A percentile compares a stretch with the other conserved stretches of the same genome.
Conservation (phyloP, 2,888 invertebrate species). For the Chamaedrilus cognettii region DNA sequence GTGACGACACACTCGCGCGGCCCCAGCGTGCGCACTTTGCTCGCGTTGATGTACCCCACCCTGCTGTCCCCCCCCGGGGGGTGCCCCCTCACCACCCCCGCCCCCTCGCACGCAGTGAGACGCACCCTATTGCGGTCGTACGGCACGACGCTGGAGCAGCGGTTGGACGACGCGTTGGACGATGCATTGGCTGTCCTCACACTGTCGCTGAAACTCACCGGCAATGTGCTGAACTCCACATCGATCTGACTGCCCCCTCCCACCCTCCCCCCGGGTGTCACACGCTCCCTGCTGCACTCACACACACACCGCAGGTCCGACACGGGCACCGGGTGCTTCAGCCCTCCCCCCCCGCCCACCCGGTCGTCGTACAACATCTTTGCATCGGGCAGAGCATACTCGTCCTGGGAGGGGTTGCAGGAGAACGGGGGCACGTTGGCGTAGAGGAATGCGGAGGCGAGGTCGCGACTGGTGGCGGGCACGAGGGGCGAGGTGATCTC, state of each 20-base stretch:
- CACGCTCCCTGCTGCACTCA: too few relatives aligned
- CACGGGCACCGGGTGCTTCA: not conserved
- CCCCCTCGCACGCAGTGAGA: too few relatives aligned
- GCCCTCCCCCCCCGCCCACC: not conserved
- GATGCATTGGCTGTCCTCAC: slow-evolving; percentile 17
- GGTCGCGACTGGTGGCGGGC: not conserved
- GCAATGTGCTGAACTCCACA: slow-evolving; percentile 16
- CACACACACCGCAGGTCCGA: not conserved
- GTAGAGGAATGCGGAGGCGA: not conserved
- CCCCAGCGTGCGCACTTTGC: slow-evolving; percentile 24
- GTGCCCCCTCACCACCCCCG: too few relatives aligned
- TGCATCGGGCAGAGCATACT: not conserved
- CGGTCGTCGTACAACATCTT: not conserved
- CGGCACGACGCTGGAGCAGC: slow-evolving; percentile 28
- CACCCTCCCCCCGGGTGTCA: not conserved
- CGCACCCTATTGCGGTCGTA: slow-evolving; percentile 35
- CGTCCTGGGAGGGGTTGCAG: not conserved
- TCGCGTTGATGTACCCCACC: slow-evolving; percentile 34
- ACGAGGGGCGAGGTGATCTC: not conserved
- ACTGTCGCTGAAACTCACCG: slow-evolving; percentile 16
- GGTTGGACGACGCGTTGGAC: slow-evolving; percentile 27
- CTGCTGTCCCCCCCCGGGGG: too few relatives aligned
- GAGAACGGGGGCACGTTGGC: too few relatives aligned
- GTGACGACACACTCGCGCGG: slow-evolving; percentile 31
- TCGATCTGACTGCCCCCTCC: not conserved